Conservation (phyloP, 2,113 vertebrate genomes). For the Pica pica region DNA sequence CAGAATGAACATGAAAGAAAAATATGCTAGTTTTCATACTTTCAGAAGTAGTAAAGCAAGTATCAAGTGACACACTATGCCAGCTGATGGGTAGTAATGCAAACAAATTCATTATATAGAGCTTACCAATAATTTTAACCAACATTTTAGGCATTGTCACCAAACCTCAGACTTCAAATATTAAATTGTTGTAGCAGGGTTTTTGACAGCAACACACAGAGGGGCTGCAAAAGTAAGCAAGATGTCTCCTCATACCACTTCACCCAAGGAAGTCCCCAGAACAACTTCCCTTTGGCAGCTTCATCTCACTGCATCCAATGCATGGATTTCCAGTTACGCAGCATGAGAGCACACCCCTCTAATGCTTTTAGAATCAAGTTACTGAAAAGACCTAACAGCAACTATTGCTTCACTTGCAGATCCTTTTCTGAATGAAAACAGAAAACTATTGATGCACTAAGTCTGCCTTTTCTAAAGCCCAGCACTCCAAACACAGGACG, state of each 20-base stretch:
- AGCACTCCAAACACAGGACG: background rate
- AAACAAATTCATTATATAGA: background rate
- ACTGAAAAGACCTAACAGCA: background rate
- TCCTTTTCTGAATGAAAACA: background rate
- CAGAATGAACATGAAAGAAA: background rate
- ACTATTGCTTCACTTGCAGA: background rate
- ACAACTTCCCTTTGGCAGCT: background rate
- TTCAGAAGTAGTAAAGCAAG: background rate
- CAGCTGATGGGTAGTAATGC: background rate
- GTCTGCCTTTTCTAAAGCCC: background rate
- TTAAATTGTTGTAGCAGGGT: background rate
- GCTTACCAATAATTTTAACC: background rate
- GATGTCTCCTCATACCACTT: background rate
- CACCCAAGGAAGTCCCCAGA: background rate
- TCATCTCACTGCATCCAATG: background rate
- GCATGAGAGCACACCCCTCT: background rate
- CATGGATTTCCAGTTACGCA: background rate
- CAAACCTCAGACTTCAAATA: background rate
- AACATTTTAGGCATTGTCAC: background rate
- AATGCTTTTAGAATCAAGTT: background rate
- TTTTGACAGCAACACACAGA: background rate
- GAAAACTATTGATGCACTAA: background rate
- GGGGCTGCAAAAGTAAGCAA: background rate
- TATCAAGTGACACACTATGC: background rate
- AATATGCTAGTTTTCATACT: rapidly evolving